Base-by-base conservation (phyloP, 2,113 vertebrate genomes). In the Oreochromis niloticus region DNA sequence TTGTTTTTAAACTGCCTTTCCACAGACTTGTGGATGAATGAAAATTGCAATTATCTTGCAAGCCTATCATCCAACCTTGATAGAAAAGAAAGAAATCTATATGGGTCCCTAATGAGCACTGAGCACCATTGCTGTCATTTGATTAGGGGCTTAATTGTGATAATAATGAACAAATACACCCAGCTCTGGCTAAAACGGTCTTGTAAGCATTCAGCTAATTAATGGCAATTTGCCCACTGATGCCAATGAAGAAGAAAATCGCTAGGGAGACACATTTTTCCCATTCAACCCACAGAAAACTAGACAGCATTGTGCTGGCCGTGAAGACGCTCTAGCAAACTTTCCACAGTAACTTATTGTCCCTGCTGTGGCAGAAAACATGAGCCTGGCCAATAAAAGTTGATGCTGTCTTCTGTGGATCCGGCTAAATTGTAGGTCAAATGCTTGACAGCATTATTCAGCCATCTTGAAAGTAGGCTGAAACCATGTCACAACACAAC, bases 101-200 rank as follows among this genome's bases (percentile, higher is more conserved):
- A 91, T 59, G 39, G 86, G 71, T 87, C 92, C 85, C 88, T 96
- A 93, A 93, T 94, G 95, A 94, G 88, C 88, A 92, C 90, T 89
- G 57, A 91, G 88, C 63, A 50, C 80, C 54, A 54, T 46, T 86
- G 87, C 89, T 85, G 85, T 88, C 86, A 91, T 95, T 95, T 95
- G 91, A 96, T 96, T 95, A 94, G 85, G 57, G 50, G 54, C 87
- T 91, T 95, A 94, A 95, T 95, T 95, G 94, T 83, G 82, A 93
- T 92, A 88, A 94, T 96, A 95, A 96, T 95, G 89, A 96, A 93
- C 91, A 96, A 96, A 96, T 89, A 92, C 89, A 89, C 88, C 91
- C 89, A 87, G 88, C 90, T 92, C 83, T 59, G 63, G 87, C 89
- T 86, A 81, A 88, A 91, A 92, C n/a, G 52, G 82, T 83, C 79